These are phyloP conservation scores for Remorina albescens DNA, from an alignment of 2,797 vertebrate species.

Conservation along the genomic window DNA sequence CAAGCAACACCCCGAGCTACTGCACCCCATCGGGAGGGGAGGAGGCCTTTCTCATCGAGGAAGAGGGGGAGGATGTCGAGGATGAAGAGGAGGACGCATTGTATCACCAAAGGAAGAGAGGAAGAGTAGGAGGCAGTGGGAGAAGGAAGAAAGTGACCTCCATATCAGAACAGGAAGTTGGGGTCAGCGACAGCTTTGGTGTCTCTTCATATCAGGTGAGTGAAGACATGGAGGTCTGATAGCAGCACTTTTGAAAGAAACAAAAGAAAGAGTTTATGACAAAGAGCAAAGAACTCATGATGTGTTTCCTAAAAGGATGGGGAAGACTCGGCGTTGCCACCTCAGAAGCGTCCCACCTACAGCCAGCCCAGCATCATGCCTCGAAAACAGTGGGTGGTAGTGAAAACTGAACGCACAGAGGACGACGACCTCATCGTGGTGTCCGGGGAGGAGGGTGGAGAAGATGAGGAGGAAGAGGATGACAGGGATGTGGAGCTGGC, in stretches of 20 bases:
- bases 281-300: not conserved
- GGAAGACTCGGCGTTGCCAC: constrained; percentile 58
- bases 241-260: too few species aligned
- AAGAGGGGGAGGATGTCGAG: constrained; percentile 72
- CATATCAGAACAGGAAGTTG: constrained; percentile 81
- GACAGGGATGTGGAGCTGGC: constrained; percentile 77
- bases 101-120: constrained; percentile 77
- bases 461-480: constrained; percentile 81
- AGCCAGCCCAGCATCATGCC: constrained; percentile 90
- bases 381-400: constrained; percentile 93
- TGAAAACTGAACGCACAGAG: constrained; percentile 85
- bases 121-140: constrained; percentile 73
- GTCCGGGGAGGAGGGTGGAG: constrained; percentile 85
- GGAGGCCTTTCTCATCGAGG: constrained; percentile 83
- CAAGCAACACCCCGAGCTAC: constrained; percentile 91
- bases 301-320: constrained; percentile 67
- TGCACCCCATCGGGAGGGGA: constrained; percentile 89
- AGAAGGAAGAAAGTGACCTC: constrained; percentile 80
- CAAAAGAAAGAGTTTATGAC: too few species aligned
- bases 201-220: constrained; percentile 86
- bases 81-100: constrained; percentile 74
- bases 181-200: constrained; percentile 87
- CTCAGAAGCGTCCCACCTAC: constrained; percentile 83
- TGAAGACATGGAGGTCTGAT: not conserved
- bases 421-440: constrained; percentile 86